Evolutionary conservation across 2,888 invertebrate genomes (phyloP).

Genomic region (Keiferia lycopersicella): DNA sequence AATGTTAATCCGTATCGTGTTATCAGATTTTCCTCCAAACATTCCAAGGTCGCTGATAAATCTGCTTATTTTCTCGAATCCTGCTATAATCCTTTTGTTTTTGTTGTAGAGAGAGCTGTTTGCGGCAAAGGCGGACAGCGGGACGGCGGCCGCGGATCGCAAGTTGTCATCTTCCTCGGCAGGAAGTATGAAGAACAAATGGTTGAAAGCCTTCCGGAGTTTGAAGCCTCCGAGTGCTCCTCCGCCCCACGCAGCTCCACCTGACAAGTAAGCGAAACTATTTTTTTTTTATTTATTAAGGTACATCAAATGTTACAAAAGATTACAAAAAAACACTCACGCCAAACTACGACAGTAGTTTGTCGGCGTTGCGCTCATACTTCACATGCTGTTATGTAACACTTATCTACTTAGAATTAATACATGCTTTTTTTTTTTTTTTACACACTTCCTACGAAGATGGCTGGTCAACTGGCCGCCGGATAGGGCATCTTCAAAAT

Average conservation of each 20-base stretch:
- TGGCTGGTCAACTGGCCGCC: not conserved
- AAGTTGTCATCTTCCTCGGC: conserved; percentile 93
- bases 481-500: not conserved
- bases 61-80: not conserved
- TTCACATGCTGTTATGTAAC: too few species aligned
- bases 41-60: not conserved
- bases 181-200: conserved; percentile 97
- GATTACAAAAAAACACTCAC: too few species aligned
- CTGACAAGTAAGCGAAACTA: conserved; percentile 72
- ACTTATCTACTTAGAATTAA: too few species aligned
- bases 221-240: conserved; percentile 89
- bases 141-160: conserved; percentile 86
- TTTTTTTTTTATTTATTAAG: too few species aligned
- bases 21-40: not conserved
- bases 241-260: conserved; percentile 69
- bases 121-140: conserved; percentile 87
- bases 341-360: too few species aligned
- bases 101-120: conserved; percentile 91
- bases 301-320: too few species aligned
- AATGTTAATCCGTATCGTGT: not conserved
- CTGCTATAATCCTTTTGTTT: conserved; percentile 32
- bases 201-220: conserved; percentile 98
- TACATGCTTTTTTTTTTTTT: too few species aligned
- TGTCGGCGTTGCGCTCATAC: too few species aligned
- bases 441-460: too few species aligned